Percentiles rank a stretch among this genome's conserved stretches.
Evolutionary conservation across 2,797 vertebrate species (phyloP).

Genomic region (Harpagifer antarcticus): DNA sequence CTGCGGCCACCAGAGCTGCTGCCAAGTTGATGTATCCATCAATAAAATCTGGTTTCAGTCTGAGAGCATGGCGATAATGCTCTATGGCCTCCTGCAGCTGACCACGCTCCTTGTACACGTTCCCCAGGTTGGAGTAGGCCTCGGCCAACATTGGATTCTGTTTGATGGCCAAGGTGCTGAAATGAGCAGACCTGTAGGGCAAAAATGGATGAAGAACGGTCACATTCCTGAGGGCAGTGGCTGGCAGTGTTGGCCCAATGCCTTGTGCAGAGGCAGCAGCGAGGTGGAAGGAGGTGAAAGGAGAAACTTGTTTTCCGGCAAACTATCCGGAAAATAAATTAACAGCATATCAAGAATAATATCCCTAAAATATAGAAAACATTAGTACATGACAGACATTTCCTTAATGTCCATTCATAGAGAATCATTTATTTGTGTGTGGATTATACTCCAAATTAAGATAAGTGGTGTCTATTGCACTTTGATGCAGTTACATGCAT

Average conservation of each 20-base stretch:
- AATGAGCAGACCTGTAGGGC: slow-evolving; percentile 94
- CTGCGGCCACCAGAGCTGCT: slow-evolving; percentile 96
- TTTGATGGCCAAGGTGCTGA: slow-evolving; percentile 99
- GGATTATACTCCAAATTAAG: slow-evolving; percentile 3
- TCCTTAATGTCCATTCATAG: not conserved
- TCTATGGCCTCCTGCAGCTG: slow-evolving; percentile 99
- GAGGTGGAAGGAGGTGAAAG: not conserved
- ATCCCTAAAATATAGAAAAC: slow-evolving; percentile 5
- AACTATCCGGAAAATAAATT: not conserved
- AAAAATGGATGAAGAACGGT: slow-evolving; percentile 30
- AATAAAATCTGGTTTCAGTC: slow-evolving; percentile 99
- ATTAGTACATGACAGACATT: not conserved
- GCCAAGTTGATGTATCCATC: slow-evolving; percentile 99
- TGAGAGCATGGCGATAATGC: slow-evolving; percentile 96
- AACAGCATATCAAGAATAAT: not conserved
- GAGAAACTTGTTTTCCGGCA: not conserved
- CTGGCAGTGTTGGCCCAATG: not conserved
- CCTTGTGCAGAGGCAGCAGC: not conserved
- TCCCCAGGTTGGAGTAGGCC: slow-evolving; percentile 98
- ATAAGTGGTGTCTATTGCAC: not conserved
- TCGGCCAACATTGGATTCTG: slow-evolving; percentile 98
- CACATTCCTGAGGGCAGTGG: slow-evolving; percentile 1
- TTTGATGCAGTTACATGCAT: not conserved
- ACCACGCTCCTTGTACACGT: slow-evolving; percentile 98
- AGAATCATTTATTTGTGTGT: not conserved